Evolutionary conservation across 2,888 invertebrate species (phyloP).

Genomic region (Urechis unicinctus): DNA sequence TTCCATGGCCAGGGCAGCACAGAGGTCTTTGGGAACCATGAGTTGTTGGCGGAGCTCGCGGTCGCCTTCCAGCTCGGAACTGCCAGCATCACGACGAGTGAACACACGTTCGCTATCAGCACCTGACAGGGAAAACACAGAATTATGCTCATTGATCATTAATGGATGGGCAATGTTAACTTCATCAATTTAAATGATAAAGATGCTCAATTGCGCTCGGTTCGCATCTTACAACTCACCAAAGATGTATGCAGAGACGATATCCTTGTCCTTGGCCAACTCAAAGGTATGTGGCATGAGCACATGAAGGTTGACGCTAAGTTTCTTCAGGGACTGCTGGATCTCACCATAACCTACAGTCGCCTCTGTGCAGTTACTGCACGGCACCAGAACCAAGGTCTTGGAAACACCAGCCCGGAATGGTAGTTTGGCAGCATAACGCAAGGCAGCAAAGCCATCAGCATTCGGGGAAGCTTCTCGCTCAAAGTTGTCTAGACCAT

Average conservation of each 20-base stretch:
- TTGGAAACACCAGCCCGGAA: slow-evolving; percentile 80
- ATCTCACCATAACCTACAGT: slow-evolving; percentile 11
- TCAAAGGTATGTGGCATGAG: slow-evolving; percentile 15
- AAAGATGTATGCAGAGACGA: slow-evolving; percentile 19
- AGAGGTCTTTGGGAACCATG: slow-evolving; percentile 48
- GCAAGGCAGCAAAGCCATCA: slow-evolving; percentile 57
- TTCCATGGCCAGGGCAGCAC: slow-evolving; percentile 62
- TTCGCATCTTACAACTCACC: slow-evolving; percentile 10
- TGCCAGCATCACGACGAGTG: slow-evolving; percentile 67
- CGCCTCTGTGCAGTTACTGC: slow-evolving; percentile 63
- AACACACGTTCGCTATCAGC: slow-evolving; percentile 60
- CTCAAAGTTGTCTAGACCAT: slow-evolving; percentile 9
- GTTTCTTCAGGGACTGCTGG: slow-evolving; percentile 13
- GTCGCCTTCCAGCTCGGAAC: slow-evolving; percentile 64
- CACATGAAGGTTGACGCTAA: slow-evolving; percentile 17
- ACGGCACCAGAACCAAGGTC: slow-evolving; percentile 74
- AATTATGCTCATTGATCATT: no score
- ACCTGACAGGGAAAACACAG: slow-evolving; percentile 12
- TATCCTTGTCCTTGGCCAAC: slow-evolving; percentile 8
- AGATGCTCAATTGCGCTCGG: background rate
- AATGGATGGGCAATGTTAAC: no score
- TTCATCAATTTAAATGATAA: background rate
- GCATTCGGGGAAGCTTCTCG: slow-evolving; percentile 16
- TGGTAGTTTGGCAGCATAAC: slow-evolving; percentile 57
- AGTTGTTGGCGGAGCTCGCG: slow-evolving; percentile 56